Evolutionary conservation across 2,113 vertebrate genomes (phyloP).

Genomic region (Mungos mungo): DNA sequence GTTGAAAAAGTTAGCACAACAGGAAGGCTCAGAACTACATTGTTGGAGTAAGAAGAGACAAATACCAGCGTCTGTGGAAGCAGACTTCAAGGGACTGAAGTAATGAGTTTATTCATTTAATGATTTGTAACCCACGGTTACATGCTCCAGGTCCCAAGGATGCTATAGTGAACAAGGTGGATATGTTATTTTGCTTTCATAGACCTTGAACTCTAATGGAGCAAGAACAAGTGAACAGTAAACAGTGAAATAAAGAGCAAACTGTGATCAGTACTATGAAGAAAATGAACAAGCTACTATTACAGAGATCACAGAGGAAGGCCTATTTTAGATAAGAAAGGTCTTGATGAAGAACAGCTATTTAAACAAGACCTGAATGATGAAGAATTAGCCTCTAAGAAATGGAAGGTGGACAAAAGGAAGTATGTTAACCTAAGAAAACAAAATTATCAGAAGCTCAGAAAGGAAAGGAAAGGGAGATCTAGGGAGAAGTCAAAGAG

Average conservation of each 20-base stretch:
- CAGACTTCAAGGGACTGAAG: not conserved
- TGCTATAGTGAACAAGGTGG: not conserved
- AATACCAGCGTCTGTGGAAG: not conserved
- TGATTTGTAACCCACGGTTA: not conserved
- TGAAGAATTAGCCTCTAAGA: not conserved
- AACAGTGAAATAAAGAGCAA: not conserved
- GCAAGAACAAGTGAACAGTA: not conserved
- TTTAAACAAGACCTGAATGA: not conserved
- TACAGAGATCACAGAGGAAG: not conserved
- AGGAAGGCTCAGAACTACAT: not conserved
- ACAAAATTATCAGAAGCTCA: not conserved
- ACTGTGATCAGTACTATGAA: not conserved
- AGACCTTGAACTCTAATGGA: not conserved
- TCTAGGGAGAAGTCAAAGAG: not conserved
- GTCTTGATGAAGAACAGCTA: not conserved
- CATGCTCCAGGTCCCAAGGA: not conserved
- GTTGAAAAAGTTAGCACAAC: not conserved
- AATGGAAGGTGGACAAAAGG: not conserved
- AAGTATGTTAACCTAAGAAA: not conserved
- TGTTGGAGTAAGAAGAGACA: not conserved
- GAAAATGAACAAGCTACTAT: not conserved
- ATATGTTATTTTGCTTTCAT: not conserved
- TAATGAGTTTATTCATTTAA: not conserved
- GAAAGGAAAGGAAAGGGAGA: not conserved
- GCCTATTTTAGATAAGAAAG: not conserved